Evolutionary conservation across 2,888 invertebrate genomes (phyloP).

Genomic region (Petrolisthes manimaculis): DNA sequence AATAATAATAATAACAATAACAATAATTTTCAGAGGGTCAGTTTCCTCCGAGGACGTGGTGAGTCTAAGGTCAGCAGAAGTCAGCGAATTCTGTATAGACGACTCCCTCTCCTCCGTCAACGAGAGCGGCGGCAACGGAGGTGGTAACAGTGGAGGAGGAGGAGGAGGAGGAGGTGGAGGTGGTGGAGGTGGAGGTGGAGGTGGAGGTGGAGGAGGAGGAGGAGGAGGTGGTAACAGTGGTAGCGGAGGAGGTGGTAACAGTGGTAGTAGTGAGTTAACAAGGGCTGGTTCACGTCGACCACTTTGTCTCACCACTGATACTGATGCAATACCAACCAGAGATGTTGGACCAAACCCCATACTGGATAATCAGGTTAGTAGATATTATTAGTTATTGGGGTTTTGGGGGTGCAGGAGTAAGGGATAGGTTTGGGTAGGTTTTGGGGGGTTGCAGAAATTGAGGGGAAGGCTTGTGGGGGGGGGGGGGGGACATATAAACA

Average conservation of each 20-base stretch:
- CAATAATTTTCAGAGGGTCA: conserved; percentile 53
- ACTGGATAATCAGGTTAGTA: conserved; percentile 44
- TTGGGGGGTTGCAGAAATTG: too few species aligned
- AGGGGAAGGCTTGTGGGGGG: too few species aligned
- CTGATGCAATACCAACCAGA: conserved; percentile 61
- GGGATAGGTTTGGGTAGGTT: too few species aligned
- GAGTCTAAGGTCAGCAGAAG: conserved; percentile 55
- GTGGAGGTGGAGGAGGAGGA: not conserved
- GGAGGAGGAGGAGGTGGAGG: not conserved
- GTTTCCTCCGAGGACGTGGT: conserved; percentile 63
- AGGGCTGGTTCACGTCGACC: conserved; percentile 62
- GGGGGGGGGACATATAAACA: too few species aligned
- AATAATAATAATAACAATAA: too few species aligned
- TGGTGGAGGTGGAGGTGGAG: not conserved
- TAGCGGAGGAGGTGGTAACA: conserved; percentile 1
- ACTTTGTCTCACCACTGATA: conserved; percentile 53
- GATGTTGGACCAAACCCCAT: conserved; percentile 60
- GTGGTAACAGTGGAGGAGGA: not conserved
- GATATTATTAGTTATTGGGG: not conserved
- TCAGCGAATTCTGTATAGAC: conserved; percentile 49
- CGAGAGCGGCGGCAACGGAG: conserved; percentile 2
- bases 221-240: too few species aligned
- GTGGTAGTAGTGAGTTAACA: conserved; percentile 50
- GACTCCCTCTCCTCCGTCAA: conserved; percentile 59
- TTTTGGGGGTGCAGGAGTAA: too few species aligned